Evolutionary conservation across 2,888 invertebrate genomes (phyloP), one percentile per base, ranked within the genome.

Genomic region (Psylliodes chrysocephalus): DNA sequence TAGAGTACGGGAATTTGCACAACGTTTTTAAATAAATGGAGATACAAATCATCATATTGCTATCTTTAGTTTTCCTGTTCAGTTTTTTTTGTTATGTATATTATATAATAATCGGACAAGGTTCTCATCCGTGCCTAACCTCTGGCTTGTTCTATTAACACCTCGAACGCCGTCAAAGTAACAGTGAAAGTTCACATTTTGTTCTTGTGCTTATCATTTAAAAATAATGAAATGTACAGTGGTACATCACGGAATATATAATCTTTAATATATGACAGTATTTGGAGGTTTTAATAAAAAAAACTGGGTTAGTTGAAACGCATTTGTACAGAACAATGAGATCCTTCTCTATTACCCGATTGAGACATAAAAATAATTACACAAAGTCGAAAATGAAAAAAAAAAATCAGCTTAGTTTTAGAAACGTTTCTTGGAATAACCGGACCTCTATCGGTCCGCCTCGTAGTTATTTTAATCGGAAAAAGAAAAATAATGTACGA

Each of bases 341-440:
- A 60, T 57, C 55, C 53, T 60, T 60, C 44, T 66, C 60, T 63
- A 63, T 38, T n/a, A n/a, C 55, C 63, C 51, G 38, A 54, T 68
- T 60, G 56, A 60, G 40, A 60, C 47, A 33, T 49, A 10, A 62
- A 63, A 40, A 65, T 63, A n/a, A 63, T 62, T 55, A 51, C 35
- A 64, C 65, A 66, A 67, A 70, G 70, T 35, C 35, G 30, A 63
- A 40, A 66, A 67, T 44, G 62, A 62, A 52, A n/a, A 60, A 56
- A 60, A 46, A 40, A 22, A 70, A 65, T 55, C 66, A 63, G n/a
- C 66, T 70, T 71, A 72, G 70, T 69, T 71, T 67, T 70, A 70
- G 69, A 67, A 67, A 66, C 63, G 66, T 66, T 72, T 71, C 67
- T 66, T 65, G 6, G 6, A 63, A 69, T 66, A 69, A 62, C 54